These are phyloP conservation scores for Seriola quinqueradiata DNA, from an alignment of 2,113 vertebrate genomes.

Conservation along the genomic window DNA sequence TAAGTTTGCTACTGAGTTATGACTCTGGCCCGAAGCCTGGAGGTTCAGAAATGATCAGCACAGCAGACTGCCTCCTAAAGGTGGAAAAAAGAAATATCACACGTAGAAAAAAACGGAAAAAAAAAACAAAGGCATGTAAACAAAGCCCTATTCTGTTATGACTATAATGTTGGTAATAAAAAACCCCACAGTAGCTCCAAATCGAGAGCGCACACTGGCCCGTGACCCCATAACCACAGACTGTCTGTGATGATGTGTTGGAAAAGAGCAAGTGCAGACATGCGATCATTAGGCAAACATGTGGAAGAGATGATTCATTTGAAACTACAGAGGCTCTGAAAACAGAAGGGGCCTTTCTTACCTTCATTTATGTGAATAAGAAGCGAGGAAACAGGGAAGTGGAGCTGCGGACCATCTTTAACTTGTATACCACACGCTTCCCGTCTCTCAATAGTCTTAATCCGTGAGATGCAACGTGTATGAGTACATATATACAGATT, in stretches of 20 bases:
- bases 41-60: conserved; percentile 38
- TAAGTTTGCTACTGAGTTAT: conserved; percentile 59
- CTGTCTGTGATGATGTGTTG: conserved; percentile 71
- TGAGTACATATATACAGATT: not conserved
- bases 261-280: conserved; percentile 76
- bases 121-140: conserved; percentile 36
- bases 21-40: conserved; percentile 52
- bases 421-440: conserved; percentile 27
- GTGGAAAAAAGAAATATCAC: not conserved
- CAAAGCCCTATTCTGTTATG: conserved; percentile 1
- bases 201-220: conserved; percentile 40
- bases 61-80: conserved; percentile 5
- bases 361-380: conserved; percentile 48
- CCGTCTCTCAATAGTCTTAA: not conserved
- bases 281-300: conserved; percentile 79
- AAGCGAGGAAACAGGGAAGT: conserved; percentile 21
- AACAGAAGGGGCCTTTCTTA: conserved; percentile 68
- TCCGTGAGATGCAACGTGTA: not conserved
- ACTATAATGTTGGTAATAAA: conserved; percentile 24
- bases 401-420: conserved; percentile 19
- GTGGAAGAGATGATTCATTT: conserved; percentile 82
- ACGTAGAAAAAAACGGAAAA: not conserved
- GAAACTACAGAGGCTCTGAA: conserved; percentile 41
- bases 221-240: conserved; percentile 68
- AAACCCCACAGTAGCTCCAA: conserved; percentile 23